phyloP scores from a whole-genome alignment of 2,888 invertebrate species.

The Cantharis nigra region DNA sequence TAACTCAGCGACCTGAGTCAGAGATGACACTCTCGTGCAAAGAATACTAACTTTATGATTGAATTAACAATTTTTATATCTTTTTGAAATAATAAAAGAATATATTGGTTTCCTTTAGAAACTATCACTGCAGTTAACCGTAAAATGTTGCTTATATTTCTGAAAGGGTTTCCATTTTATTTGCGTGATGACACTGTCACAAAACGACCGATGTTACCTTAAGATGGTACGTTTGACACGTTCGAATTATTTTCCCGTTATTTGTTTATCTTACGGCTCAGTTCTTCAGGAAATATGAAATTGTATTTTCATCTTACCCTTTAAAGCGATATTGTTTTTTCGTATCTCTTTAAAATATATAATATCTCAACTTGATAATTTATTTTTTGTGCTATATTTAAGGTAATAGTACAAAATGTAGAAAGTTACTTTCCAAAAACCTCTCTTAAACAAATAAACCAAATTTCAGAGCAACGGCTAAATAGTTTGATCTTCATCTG shows the following conservation, averaged over 20 bases:
- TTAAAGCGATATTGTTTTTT: not conserved
- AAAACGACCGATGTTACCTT: not conserved
- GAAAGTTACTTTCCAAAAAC: not conserved
- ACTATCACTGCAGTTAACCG: not conserved
- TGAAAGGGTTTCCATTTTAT: not conserved
- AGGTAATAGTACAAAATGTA: not conserved
- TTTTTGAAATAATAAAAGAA: not conserved
- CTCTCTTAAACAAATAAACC: not conserved
- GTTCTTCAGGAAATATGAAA: not conserved
- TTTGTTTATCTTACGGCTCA: not conserved
- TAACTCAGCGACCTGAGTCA: not conserved
- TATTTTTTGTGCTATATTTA: no score
- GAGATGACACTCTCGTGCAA: not conserved
- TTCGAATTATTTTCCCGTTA: not conserved
- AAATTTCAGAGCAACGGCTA: not conserved
- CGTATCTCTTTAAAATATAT: not conserved
- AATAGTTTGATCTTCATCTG: not conserved
- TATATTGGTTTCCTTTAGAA: no score
- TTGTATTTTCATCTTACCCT: not conserved
- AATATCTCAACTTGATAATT: not conserved
- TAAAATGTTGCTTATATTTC: not conserved
- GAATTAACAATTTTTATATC: not conserved
- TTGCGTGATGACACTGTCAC: not conserved
- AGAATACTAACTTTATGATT: not conserved
- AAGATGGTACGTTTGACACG: not conserved